Base-by-base conservation (phyloP, 2,888 invertebrate species). In the Orthosia incerta region DNA sequence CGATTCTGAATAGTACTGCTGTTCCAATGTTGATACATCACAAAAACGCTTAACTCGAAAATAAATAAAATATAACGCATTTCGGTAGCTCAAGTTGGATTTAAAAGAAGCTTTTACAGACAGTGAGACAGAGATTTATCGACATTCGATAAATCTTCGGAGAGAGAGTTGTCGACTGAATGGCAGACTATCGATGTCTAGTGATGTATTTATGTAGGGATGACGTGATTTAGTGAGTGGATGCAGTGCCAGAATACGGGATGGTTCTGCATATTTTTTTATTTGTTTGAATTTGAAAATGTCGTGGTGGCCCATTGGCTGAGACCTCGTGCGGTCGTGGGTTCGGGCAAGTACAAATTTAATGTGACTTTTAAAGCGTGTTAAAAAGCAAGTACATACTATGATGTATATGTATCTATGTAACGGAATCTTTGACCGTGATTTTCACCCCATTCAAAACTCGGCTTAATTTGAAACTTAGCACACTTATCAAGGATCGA, bases 81-180 rank as follows among this genome's bases (percentile, higher is more conserved):
- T 56, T 66, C 31, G 0, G 18, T 4, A 50, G 69, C 61, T 75
- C 12, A 64, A 61, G 61, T 55, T 57, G 70, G 65, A 69, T 75
- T 69, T 79, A 79, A 82, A 82, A 78, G 64, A 26, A 53, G 50
- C 65, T 69, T 69, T 79, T 63, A 61, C 51, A 45, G 2, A 31
- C 31, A 23, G 20, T 48, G 45, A 56, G 77, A 79, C 69, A 70
- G 60, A 55, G 83, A 82, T 82, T 72, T 82, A 82, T 82, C 63
- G 71, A 48, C 16, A 1, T 39, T 55, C 81, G 55, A 82, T 82
- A 82, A 82, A 82, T 82, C 81, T 82, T 79, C 11, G 1, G 62
- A 71, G 67, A 39, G 81, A 39, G 81, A 75, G 79, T 82, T 75
- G 71, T 82, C 75, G 74, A 71, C 53, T 81, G 78, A 78, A 83